A percentile compares a stretch with the other conserved stretches of the same genome.
phyloP scores from a whole-genome alignment of 2,113 vertebrate species.

The Gasterosteus nipponicus region DNA sequence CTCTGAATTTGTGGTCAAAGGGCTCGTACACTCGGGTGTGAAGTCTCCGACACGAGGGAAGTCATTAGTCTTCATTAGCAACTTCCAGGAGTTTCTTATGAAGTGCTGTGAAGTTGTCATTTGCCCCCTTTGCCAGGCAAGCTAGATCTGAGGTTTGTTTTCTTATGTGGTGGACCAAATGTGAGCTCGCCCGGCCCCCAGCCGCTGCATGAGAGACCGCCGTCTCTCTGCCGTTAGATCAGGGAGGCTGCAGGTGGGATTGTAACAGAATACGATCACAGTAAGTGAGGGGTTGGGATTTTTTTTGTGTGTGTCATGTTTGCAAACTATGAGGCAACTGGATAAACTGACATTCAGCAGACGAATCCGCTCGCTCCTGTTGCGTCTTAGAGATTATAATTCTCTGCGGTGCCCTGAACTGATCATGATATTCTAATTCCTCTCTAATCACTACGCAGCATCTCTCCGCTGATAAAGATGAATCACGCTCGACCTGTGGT shows the following conservation, averaged over 20 bases:
- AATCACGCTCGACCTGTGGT: neutral
- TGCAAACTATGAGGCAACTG: neutral
- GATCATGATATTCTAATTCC: too few relatives aligned
- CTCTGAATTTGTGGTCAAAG: conserved; percentile 65
- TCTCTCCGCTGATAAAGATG: neutral
- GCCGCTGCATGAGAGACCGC: conserved; percentile 8
- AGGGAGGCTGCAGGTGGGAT: neutral
- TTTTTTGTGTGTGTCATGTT: neutral
- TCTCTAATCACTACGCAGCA: neutral
- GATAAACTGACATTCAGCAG: neutral
- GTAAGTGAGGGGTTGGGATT: neutral
- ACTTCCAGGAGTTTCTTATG: conserved; percentile 84
- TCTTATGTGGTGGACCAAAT: conserved; percentile 78
- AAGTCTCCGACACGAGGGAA: conserved; percentile 76
- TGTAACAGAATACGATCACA: neutral
- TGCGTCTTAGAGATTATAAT: neutral
- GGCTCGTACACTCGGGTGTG: conserved; percentile 72
- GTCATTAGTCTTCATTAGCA: conserved; percentile 86
- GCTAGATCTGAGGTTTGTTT: conserved; percentile 77
- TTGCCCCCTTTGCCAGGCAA: conserved; percentile 76
- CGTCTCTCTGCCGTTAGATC: neutral
- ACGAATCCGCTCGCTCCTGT: neutral
- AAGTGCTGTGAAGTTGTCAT: conserved; percentile 84
- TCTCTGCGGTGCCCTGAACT: neutral
- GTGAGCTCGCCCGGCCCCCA: conserved; percentile 58